Percentiles rank a stretch among this genome's conserved stretches.
These are phyloP conservation scores for Carduelis carduelis DNA, from an alignment of 2,797 vertebrate species.

Conservation along the genomic window DNA sequence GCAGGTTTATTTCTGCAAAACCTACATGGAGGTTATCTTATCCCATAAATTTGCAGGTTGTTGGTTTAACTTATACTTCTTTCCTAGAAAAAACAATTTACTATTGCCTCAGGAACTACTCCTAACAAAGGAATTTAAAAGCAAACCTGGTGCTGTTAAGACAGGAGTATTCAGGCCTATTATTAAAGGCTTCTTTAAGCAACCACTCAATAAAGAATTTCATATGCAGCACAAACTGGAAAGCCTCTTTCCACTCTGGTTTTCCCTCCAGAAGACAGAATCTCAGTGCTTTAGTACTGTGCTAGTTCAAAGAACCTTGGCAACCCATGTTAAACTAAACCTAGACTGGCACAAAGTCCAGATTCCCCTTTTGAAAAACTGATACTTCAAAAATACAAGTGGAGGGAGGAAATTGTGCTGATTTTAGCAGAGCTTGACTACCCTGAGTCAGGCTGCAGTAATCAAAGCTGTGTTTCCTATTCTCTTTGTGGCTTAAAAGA, in stretches of 20 bases:
- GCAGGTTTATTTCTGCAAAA: neutral
- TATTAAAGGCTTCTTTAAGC: neutral
- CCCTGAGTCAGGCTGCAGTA: neutral
- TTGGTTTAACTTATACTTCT: neutral
- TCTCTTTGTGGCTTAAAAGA: neutral
- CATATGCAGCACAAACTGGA: neutral
- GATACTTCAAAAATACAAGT: neutral
- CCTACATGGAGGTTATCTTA: neutral
- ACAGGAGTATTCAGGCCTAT: neutral
- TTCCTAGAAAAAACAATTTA: neutral
- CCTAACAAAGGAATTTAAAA: neutral
- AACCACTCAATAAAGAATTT: neutral
- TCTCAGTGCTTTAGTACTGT: neutral
- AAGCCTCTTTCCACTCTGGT: neutral
- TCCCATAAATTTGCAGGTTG: neutral
- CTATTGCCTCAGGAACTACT: neutral
- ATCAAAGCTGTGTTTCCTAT: neutral
- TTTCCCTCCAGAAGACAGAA: neutral
- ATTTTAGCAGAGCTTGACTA: neutral
- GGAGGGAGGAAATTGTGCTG: neutral
- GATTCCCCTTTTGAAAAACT: neutral
- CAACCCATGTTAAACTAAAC: neutral
- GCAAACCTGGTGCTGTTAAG: neutral
- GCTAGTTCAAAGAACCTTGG: neutral
- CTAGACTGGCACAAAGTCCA: neutral